phyloP scores from a whole-genome alignment of 2,113 vertebrate species.

The Galeopterus variegatus region DNA sequence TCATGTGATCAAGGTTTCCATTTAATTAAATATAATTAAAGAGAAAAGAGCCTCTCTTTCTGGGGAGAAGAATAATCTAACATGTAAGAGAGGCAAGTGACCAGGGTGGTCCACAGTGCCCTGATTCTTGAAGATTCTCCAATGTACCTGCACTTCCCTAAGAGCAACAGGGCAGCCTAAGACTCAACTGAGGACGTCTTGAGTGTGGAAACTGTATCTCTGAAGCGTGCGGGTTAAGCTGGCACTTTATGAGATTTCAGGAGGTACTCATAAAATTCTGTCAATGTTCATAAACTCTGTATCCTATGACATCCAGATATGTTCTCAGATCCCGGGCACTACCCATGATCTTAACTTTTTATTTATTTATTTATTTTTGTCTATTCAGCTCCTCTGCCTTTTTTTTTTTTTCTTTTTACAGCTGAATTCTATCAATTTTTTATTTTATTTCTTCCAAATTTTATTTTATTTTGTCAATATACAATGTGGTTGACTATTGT shows the following conservation, averaged over 20 bases:
- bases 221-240: neutral
- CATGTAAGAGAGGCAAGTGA: neutral
- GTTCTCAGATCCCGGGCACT: neutral
- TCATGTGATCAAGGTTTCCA: neutral
- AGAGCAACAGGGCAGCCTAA: neutral
- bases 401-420: no score
- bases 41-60: neutral
- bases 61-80: neutral
- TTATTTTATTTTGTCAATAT: no score
- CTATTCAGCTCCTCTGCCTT: no score
- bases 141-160: fast-evolving
- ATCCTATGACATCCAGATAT: neutral
- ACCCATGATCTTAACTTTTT: neutral
- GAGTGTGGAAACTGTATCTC: neutral
- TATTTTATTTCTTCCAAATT: no score
- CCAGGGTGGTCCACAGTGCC: fast-evolving
- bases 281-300: neutral
- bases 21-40: neutral
- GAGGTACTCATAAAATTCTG: neutral
- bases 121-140: neutral
- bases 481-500: no score
- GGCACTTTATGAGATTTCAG: neutral
- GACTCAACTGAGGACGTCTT: no score
- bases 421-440: no score
- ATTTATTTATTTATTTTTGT: no score